phyloP scores from a whole-genome alignment of 1,140 invertebrate species.

The Camponotus pennsylvanicus region DNA sequence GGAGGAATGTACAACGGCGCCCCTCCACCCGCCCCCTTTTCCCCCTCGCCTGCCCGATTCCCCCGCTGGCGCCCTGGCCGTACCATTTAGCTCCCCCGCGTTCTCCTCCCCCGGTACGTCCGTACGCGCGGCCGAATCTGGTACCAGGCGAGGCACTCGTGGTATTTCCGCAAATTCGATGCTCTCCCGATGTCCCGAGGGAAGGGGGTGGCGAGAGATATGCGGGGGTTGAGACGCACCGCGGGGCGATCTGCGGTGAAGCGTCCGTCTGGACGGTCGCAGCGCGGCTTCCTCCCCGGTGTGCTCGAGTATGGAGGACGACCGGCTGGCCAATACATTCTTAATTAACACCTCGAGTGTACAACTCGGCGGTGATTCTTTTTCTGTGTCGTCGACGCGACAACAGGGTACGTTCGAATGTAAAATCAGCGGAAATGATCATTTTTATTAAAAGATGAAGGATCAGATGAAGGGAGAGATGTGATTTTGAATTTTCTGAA shows the following conservation, averaged over 20 bases:
- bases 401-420: background rate
- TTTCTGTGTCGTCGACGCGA: constrained; percentile 8
- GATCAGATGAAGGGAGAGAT: background rate
- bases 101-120: background rate
- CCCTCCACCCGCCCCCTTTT: background rate
- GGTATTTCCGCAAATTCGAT: constrained; percentile 68
- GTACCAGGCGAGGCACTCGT: constrained; percentile 53
- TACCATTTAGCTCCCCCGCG: background rate
- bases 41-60: too few species aligned
- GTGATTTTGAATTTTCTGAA: too few species aligned
- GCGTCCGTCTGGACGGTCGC: constrained; percentile 14
- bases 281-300: constrained; percentile 2
- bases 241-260: constrained; percentile 52
- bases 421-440: background rate
- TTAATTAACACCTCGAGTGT: constrained; percentile 42
- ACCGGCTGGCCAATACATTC: constrained; percentile 44
- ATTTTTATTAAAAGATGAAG: background rate
- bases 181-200: constrained; percentile 46
- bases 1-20: constrained; percentile 58
- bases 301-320: constrained; percentile 6
- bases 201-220: background rate
- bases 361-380: background rate
- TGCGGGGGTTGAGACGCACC: constrained; percentile 25
- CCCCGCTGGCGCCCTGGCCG: background rate
- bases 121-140: constrained; percentile 46